Conservation (phyloP, 2,888 invertebrate genomes). For the Diloba caeruleocephala region DNA sequence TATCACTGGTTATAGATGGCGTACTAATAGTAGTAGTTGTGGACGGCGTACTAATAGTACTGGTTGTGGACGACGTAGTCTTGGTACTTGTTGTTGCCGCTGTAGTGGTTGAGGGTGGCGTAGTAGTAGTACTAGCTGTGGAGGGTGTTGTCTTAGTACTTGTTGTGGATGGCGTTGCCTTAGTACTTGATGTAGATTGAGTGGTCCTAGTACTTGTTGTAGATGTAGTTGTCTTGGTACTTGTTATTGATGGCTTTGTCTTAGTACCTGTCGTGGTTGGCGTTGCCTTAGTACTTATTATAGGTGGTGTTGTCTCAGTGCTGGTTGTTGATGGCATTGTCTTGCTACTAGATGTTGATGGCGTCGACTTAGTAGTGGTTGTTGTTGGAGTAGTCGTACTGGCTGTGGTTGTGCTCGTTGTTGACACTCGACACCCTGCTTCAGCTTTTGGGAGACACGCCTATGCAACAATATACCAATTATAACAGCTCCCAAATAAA, state of each 20-base stretch:
- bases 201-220: neutral
- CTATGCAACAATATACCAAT: no score
- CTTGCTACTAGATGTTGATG: neutral
- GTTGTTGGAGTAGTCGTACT: neutral
- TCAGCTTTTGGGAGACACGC: no score
- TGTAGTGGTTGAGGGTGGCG: no score
- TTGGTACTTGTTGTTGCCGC: neutral
- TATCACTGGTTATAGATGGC: neutral
- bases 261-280: neutral
- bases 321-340: rapidly evolving
- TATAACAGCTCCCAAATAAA: no score
- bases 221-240: neutral
- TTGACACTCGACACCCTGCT: no score
- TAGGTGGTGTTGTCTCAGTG: neutral
- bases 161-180: no score
- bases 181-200: no score
- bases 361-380: neutral
- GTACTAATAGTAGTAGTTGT: neutral
- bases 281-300: neutral
- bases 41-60: neutral
- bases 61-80: neutral
- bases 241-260: neutral
- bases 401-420: neutral
- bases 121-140: neutral
- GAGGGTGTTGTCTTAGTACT: neutral